These are phyloP conservation scores for Plebejus melissa DNA, from an alignment of 2,888 invertebrate genomes.

Conservation along the genomic window DNA sequence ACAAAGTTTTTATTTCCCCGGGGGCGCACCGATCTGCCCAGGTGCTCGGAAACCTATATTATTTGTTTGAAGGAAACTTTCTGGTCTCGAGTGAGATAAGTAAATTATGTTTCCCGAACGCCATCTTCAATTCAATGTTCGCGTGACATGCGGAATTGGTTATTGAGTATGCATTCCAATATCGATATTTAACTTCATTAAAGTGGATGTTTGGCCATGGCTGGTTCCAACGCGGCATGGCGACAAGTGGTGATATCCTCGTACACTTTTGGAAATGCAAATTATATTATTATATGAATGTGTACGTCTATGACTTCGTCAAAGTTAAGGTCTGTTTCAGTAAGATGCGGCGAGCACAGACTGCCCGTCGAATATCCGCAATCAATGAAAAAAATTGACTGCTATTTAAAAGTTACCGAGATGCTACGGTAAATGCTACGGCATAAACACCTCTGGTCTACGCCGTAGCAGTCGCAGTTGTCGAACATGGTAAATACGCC, in stretches of 20 bases:
- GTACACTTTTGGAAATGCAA: too few relatives aligned
- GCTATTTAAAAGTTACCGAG: too few relatives aligned
- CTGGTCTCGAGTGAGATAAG: slow-evolving; percentile 74
- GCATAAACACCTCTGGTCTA: not conserved
- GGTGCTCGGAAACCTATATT: slow-evolving; percentile 77
- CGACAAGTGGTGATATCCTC: too few relatives aligned
- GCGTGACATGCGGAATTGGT: slow-evolving; percentile 11
- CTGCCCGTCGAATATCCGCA: too few relatives aligned
- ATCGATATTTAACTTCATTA: not conserved
- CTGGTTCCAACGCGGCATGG: too few relatives aligned
- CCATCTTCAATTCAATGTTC: slow-evolving; percentile 64
- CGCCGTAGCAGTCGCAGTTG: not conserved
- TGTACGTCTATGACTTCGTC: too few relatives aligned
- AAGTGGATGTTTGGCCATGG: too few relatives aligned
- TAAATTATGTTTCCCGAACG: slow-evolving; percentile 72
- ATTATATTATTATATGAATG: too few relatives aligned
- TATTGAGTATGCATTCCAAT: not conserved
- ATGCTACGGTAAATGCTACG: not conserved
- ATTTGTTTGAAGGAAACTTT: slow-evolving; percentile 77
- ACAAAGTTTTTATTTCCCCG: slow-evolving; percentile 78
- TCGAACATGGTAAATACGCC: too few relatives aligned
- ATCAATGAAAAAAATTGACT: too few relatives aligned
- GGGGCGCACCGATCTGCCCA: slow-evolving; percentile 77
- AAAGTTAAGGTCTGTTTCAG: too few relatives aligned
- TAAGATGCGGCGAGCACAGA: too few relatives aligned